These are phyloP conservation scores for Plagodis pulveraria DNA, from an alignment of 2,888 invertebrate genomes.

Conservation along the genomic window DNA sequence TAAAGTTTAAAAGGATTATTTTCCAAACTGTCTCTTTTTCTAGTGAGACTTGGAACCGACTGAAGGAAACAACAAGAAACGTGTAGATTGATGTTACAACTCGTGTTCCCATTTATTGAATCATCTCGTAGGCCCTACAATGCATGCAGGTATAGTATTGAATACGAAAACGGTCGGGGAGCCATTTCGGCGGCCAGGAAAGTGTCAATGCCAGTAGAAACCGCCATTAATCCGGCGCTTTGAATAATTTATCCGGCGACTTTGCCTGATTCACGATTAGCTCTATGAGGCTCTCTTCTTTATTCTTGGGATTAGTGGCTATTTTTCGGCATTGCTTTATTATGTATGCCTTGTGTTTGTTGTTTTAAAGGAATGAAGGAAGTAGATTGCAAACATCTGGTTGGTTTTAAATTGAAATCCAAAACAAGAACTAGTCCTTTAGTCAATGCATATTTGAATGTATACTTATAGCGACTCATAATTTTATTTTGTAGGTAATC, in stretches of 20 bases:
- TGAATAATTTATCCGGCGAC: conserved; percentile 47
- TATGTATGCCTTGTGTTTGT: conserved; percentile 11
- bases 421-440: too few relatives aligned
- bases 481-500: too few relatives aligned
- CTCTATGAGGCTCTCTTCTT: conserved; percentile 34
- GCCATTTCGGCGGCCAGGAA: conserved; percentile 27
- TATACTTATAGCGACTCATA: too few relatives aligned
- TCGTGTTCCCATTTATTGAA: background rate
- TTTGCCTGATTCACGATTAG: conserved; percentile 42
- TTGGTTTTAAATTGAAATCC: too few relatives aligned
- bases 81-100: too few relatives aligned
- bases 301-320: conserved; percentile 37
- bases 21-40: too few relatives aligned
- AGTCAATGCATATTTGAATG: too few relatives aligned
- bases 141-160: conserved; percentile 12
- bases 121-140: conserved; percentile 8
- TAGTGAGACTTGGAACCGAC: too few relatives aligned
- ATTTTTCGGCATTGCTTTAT: conserved; percentile 25
- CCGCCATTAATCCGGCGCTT: conserved; percentile 49
- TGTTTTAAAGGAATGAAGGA: background rate
- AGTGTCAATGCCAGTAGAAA: conserved; percentile 50
- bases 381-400: background rate
- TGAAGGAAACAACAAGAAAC: too few relatives aligned
- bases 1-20: too few relatives aligned
- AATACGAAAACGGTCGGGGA: conserved; percentile 34